Conservation (phyloP, 2,888 invertebrate species). For the Exephanes ischioxanthus region DNA sequence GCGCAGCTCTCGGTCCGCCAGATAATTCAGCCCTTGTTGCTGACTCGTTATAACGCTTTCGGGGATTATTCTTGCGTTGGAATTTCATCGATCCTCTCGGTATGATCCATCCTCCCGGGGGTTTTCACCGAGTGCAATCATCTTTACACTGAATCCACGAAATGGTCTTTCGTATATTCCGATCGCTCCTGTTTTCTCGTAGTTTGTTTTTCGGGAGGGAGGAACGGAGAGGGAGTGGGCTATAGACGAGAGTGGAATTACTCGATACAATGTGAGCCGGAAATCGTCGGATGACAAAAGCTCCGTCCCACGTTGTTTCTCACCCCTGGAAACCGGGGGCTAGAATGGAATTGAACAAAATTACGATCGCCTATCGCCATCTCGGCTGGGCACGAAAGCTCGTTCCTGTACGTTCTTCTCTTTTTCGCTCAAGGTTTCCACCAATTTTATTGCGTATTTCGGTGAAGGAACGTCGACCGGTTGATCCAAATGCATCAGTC, state of each 20-base stretch:
- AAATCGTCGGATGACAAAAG: conserved; percentile 48
- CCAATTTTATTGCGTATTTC: conserved; percentile 32
- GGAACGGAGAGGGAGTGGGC: conserved; percentile 11
- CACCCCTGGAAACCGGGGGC: not conserved
- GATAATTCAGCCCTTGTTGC: conserved; percentile 60
- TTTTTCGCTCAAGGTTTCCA: not conserved
- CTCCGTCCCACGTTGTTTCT: conserved; percentile 16
- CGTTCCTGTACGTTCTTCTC: not conserved
- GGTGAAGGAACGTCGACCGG: not conserved
- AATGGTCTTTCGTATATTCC: conserved; percentile 44
- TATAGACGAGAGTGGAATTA: conserved; percentile 49
- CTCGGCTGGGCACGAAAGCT: conserved; percentile 1
- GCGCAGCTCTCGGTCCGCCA: conserved; percentile 48
- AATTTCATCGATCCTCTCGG: conserved; percentile 62
- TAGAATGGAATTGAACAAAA: conserved; percentile 45
- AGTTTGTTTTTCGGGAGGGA: conserved; percentile 38
- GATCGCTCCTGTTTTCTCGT: conserved; percentile 30
- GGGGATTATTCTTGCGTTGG: conserved; percentile 65
- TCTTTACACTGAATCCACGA: conserved; percentile 40
- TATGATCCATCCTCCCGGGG: conserved; percentile 50
- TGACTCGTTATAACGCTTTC: conserved; percentile 67
- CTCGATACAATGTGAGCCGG: conserved; percentile 43
- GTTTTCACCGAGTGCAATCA: conserved; percentile 60
- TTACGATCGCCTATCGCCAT: conserved; percentile 31
- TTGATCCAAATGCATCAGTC: conserved; percentile 32